Evolutionary conservation across 2,797 vertebrate species (phyloP).

Genomic region (Decapterus maruadsi): DNA sequence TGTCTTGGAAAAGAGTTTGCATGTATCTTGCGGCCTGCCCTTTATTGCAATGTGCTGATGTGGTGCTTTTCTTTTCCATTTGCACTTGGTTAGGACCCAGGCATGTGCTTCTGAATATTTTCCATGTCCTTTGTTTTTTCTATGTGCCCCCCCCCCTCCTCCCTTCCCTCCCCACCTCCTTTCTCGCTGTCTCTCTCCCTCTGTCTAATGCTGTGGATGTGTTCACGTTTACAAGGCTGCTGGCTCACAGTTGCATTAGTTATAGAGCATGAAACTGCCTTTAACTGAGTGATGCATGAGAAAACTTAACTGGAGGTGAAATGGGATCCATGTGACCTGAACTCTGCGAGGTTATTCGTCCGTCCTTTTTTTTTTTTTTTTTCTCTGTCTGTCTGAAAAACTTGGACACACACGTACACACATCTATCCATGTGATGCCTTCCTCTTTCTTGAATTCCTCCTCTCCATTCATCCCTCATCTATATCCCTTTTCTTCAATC

Average conservation of each 20-base stretch:
- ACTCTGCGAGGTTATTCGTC: conserved; percentile 25
- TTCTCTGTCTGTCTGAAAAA: conserved; percentile 30
- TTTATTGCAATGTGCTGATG: conserved; percentile 82
- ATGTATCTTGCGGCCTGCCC: conserved; percentile 80
- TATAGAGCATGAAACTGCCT: conserved; percentile 76
- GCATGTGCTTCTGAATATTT: conserved; percentile 79
- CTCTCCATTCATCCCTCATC: background rate
- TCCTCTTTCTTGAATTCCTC: background rate
- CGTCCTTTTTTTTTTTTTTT: conserved; percentile 4
- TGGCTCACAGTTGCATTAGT: conserved; percentile 64
- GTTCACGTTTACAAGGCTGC: conserved; percentile 71
- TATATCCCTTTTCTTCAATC: conserved; percentile 6
- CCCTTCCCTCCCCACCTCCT: conserved; percentile 12
- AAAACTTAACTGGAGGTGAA: conserved; percentile 74
- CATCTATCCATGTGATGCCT: conserved; percentile 21
- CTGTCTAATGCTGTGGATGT: conserved; percentile 43
- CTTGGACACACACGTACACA: conserved; percentile 23
- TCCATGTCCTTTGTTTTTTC: conserved; percentile 77
- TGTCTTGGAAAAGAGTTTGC: conserved; percentile 74
- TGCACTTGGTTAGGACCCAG: conserved; percentile 76
- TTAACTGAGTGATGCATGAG: conserved; percentile 68
- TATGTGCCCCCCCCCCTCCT: conserved; percentile 4
- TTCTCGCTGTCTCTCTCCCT: conserved; percentile 23
- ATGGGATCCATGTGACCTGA: conserved; percentile 62
- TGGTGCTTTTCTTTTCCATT: conserved; percentile 83